phyloP scores from a whole-genome alignment of 1,140 invertebrate species.

The Euschistus heros region DNA sequence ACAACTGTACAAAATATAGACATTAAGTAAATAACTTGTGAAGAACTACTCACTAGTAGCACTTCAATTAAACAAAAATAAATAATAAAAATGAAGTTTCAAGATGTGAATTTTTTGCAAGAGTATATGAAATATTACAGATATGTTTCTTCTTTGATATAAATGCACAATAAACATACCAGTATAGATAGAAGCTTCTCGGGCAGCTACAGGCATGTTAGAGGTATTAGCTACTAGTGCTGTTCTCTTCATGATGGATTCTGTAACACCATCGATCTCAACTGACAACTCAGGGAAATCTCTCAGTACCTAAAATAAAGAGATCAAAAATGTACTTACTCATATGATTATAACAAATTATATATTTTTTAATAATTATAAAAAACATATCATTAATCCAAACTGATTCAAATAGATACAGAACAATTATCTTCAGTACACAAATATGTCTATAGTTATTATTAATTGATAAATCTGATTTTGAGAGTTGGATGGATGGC shows the following conservation, averaged over 20 bases:
- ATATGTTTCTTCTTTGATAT: background rate
- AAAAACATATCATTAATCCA: too few relatives aligned
- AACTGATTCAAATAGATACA: too few relatives aligned
- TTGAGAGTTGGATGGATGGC: too few relatives aligned
- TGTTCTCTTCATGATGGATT: conserved; percentile 99
- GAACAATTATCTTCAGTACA: too few relatives aligned
- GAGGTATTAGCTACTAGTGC: conserved; percentile 98
- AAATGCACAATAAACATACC: conserved; percentile 49
- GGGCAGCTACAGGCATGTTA: conserved; percentile 99
- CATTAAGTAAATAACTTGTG: too few relatives aligned
- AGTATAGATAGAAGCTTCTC: conserved; percentile 99
- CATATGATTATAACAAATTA: conserved; percentile 10
- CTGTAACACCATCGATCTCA: conserved; percentile 91
- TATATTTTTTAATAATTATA: too few relatives aligned
- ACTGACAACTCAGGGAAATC: conserved; percentile 98
- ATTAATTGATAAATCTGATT: too few relatives aligned
- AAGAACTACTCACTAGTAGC: too few relatives aligned
- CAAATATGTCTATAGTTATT: too few relatives aligned
- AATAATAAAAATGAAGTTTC: background rate
- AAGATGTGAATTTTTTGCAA: background rate
- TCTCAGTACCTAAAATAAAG: conserved; percentile 72
- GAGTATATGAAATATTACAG: background rate
- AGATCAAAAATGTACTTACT: conserved; percentile 8
- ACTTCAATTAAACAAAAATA: background rate
- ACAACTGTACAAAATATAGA: too few relatives aligned